phyloP scores from a whole-genome alignment of 2,888 invertebrate genomes.

The Synergus gifuensis region DNA sequence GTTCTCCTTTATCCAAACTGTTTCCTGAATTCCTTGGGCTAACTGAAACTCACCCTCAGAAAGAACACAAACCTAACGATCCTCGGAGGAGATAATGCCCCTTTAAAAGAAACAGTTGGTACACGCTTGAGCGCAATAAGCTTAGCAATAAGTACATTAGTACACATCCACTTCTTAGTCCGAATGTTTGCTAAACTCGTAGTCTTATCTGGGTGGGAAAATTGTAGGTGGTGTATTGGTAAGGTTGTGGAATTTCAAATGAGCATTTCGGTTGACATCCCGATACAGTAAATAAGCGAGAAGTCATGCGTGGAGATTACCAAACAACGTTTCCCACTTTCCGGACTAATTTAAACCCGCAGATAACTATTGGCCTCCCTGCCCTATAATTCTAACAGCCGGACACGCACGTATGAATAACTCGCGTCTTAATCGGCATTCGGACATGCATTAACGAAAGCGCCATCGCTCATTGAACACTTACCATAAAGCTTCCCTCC shows the following conservation, averaged over 20 bases:
- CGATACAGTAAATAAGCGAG: conserved; percentile 20
- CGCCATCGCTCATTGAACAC: conserved; percentile 32
- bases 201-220: conserved; percentile 37
- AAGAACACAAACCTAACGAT: conserved; percentile 2
- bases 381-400: conserved; percentile 35
- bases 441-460: conserved; percentile 34
- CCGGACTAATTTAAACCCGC: conserved; percentile 33
- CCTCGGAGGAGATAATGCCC: background rate
- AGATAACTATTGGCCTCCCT: conserved; percentile 25
- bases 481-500: conserved; percentile 24
- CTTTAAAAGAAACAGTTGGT: background rate
- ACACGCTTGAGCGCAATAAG: conserved; percentile 7
- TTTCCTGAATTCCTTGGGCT: background rate
- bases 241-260: conserved; percentile 29
- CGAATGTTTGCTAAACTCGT: conserved; percentile 9
- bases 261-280: conserved; percentile 15
- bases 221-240: conserved; percentile 10
- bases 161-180: conserved; percentile 4
- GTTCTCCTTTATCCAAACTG: background rate
- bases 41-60: background rate
- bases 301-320: conserved; percentile 26
- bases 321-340: conserved; percentile 35
- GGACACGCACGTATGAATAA: conserved; percentile 30
- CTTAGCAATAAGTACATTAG: conserved; percentile 14
- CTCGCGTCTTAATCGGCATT: conserved; percentile 15